Evolutionary conservation across 2,797 vertebrate species (phyloP), one percentile per base, ranked within the genome.

Genomic region (Cheirogaleus major): DNA sequence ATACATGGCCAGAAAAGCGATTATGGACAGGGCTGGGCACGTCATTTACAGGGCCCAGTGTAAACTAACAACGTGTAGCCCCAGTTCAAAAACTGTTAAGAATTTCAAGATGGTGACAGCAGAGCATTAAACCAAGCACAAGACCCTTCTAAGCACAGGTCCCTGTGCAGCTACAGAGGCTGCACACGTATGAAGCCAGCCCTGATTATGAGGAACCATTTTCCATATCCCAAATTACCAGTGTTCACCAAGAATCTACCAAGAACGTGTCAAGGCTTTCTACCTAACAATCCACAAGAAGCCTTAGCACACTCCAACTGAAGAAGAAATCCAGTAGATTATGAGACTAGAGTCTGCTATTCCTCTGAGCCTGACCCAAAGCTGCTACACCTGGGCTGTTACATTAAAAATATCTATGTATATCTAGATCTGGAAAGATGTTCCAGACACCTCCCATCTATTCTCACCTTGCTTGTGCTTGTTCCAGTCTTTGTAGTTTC

Each of bases 391-490:
- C 61, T 92, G 43, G 50, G 11, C 35, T 90, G 18, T 57, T 72
- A 45, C 14, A 63, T 57, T 38, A 14, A 18, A 48, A 67, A 57
- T 67, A 80, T 3, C 30, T n/a, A 18, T 7, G 52, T 55, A 80
- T 48, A 57, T 55, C 23, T n/a, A 8, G 3, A 78, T 94, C 79
- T 83, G 57, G 23, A 32, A 88, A 90, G 38, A 96, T 43, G 32
- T 81, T 75, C 69, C 89, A 94, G 91, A 81, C 59, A 81, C 43
- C 43, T 89, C 86, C 45, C n/a, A 18, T 73, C 67, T 43, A 67
- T 61, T 84, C 45, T 55, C 41, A 92, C 20, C 95, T 84, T 96
- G 95, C 84, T 87, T 23, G 25, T 89, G 63, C 95, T 94, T 90
- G 86, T 61, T 91, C 57, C 57, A 30, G 23, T 65, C 85, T 95